A percentile compares a stretch with the other conserved stretches of the same genome.
Evolutionary conservation across 2,888 invertebrate genomes (phyloP).

Genomic region (Cheilosia urbana): DNA sequence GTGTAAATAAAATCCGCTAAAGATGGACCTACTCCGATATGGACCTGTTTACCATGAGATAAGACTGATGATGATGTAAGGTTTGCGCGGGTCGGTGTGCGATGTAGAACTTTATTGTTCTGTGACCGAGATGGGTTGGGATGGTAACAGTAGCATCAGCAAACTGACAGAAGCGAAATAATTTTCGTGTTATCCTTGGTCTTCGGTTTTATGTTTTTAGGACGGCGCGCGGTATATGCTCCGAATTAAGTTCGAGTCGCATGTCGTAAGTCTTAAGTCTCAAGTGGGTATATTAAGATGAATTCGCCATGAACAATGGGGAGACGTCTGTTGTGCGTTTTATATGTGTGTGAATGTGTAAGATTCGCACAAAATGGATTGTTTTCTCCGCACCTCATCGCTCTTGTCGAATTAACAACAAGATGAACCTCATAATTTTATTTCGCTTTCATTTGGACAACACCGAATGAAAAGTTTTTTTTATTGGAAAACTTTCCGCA

Average conservation of each 20-base stretch:
- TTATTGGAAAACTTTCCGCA: slow-evolving; percentile 54
- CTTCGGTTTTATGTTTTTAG: slow-evolving; percentile 38
- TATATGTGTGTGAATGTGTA: neutral
- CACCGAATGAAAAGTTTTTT: slow-evolving; percentile 36
- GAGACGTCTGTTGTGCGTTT: neutral
- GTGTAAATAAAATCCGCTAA: neutral
- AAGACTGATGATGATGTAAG: slow-evolving; percentile 58
- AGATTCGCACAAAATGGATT: slow-evolving; percentile 16
- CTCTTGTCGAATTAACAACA: slow-evolving; percentile 57
- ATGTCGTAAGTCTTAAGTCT: slow-evolving; percentile 53
- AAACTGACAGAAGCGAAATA: slow-evolving; percentile 39
- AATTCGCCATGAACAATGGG: slow-evolving; percentile 61
- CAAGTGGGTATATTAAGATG: slow-evolving; percentile 63
- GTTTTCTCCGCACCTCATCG: slow-evolving; percentile 43
- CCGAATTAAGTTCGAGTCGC: slow-evolving; percentile 60
- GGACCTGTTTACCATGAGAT: slow-evolving; percentile 38
- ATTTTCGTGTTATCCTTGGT: slow-evolving; percentile 51
- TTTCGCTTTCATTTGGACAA: slow-evolving; percentile 14
- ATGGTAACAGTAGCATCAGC: slow-evolving; percentile 1
- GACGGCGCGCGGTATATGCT: slow-evolving; percentile 28
- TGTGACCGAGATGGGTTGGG: neutral
- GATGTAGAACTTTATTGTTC: slow-evolving; percentile 43
- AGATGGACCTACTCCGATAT: neutral
- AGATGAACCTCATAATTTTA: slow-evolving; percentile 35
- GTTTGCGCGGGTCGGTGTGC: neutral